A percentile compares a stretch with the other conserved stretches of the same genome.
phyloP scores from a whole-genome alignment of 1,140 invertebrate genomes.

The Drosophila melanica region DNA sequence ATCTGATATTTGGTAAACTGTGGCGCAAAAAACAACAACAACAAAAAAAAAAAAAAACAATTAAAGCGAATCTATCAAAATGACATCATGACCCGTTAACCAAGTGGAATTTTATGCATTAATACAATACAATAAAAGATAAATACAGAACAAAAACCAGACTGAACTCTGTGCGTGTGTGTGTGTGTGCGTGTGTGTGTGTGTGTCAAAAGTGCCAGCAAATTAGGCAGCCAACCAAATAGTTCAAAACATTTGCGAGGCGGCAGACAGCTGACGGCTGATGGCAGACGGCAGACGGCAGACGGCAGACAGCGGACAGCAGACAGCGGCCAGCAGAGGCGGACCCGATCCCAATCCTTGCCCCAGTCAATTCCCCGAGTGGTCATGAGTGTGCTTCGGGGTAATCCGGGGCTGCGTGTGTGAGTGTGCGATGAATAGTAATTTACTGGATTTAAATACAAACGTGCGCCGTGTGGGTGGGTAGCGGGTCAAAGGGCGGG shows the following conservation, averaged over 20 bases:
- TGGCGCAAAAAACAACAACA: constrained; percentile 1
- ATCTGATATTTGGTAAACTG: constrained; percentile 15
- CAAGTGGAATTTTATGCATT: constrained; percentile 54
- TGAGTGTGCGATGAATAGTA: constrained; percentile 66
- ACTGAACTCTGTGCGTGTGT: constrained; percentile 18
- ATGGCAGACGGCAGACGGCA: neutral
- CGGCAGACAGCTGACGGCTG: constrained; percentile 2
- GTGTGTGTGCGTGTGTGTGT: constrained; percentile 18
- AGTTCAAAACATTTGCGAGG: constrained; percentile 47
- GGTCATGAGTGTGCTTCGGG: constrained; percentile 1
- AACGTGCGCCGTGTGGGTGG: constrained; percentile 39
- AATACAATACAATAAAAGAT: constrained; percentile 52
- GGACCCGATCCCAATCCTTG: constrained; percentile 7
- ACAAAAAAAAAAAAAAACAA: constrained; percentile 26
- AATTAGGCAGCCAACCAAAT: constrained; percentile 61
- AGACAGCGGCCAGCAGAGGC: neutral
- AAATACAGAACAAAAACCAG: constrained; percentile 4
- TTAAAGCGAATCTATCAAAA: constrained; percentile 75
- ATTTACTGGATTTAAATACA: constrained; percentile 70
- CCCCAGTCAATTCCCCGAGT: constrained; percentile 15
- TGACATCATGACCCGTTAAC: constrained; percentile 81
- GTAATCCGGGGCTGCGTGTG: constrained; percentile 15
- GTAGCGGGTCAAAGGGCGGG: neutral
- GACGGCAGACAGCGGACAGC: neutral
- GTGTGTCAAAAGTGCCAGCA: constrained; percentile 39